phyloP scores from a whole-genome alignment of 2,888 invertebrate genomes.

The Cheilosia pagana region DNA sequence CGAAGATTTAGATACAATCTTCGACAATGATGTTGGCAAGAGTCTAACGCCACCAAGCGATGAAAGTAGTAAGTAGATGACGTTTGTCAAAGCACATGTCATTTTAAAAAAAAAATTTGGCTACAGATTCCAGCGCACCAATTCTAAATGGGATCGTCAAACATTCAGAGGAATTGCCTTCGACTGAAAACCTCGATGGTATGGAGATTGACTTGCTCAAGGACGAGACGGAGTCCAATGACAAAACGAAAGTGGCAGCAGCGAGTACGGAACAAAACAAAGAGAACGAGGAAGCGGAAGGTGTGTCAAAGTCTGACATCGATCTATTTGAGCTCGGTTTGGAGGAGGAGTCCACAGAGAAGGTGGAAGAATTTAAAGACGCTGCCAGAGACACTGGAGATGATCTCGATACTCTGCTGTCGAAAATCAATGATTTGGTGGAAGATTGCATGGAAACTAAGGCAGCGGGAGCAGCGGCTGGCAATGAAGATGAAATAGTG shows the following conservation, averaged over 20 bases:
- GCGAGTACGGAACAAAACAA: constrained; percentile 2
- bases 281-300: constrained; percentile 22
- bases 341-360: constrained; percentile 1
- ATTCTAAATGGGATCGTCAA: constrained; percentile 47
- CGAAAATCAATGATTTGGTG: constrained; percentile 78
- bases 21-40: constrained; percentile 30
- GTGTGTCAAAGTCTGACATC: neutral
- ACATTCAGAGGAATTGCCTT: neutral
- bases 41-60: constrained; percentile 22
- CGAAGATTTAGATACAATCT: constrained; percentile 47
- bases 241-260: neutral
- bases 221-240: constrained; percentile 10
- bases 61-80: constrained; percentile 37
- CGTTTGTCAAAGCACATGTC: neutral
- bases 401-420: constrained; percentile 78
- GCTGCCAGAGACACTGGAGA: constrained; percentile 76
- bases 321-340: constrained; percentile 36
- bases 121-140: constrained; percentile 22
- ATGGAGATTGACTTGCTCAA: constrained; percentile 49
- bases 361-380: constrained; percentile 26
- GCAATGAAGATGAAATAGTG: neutral
- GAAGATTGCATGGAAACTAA: constrained; percentile 77
- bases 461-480: neutral
- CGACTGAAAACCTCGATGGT: constrained; percentile 3
- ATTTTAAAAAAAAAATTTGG: neutral